Evolutionary conservation across 2,113 vertebrate genomes (phyloP).

Genomic region (Bombycilla garrulus): DNA sequence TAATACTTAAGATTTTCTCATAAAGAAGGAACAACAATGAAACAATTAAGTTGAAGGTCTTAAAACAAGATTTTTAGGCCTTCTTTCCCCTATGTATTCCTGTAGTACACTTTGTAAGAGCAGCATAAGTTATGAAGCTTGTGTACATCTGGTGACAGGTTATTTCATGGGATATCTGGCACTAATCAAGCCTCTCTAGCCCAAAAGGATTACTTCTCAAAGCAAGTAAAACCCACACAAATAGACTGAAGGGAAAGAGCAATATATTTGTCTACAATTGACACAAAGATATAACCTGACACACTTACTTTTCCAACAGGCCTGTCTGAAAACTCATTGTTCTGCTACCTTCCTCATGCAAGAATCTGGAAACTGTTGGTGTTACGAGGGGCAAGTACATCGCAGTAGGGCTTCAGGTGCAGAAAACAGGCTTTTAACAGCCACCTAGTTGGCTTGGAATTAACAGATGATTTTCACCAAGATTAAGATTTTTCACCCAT

Average conservation of each 20-base stretch:
- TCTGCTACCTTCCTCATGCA: background rate
- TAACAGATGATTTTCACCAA: background rate
- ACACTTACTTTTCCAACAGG: background rate
- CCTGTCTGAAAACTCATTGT: background rate
- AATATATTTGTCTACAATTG: background rate
- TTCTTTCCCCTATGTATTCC: background rate
- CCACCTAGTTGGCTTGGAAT: background rate
- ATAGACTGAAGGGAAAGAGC: background rate
- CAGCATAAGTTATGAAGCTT: background rate
- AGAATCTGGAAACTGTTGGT: background rate
- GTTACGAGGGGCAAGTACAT: background rate
- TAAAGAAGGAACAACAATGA: background rate
- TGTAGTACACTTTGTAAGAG: background rate
- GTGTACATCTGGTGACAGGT: background rate
- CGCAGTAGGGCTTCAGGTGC: background rate
- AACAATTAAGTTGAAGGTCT: background rate
- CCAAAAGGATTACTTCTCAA: background rate
- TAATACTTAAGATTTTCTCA: background rate
- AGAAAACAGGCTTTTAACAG: background rate
- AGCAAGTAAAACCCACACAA: background rate
- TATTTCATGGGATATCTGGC: background rate
- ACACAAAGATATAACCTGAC: background rate
- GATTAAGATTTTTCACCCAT: fast-evolving
- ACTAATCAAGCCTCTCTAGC: background rate
- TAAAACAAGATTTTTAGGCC: background rate